These are phyloP conservation scores for Lasioglossum figueresi DNA, from an alignment of 2,888 invertebrate genomes.

Conservation along the genomic window DNA sequence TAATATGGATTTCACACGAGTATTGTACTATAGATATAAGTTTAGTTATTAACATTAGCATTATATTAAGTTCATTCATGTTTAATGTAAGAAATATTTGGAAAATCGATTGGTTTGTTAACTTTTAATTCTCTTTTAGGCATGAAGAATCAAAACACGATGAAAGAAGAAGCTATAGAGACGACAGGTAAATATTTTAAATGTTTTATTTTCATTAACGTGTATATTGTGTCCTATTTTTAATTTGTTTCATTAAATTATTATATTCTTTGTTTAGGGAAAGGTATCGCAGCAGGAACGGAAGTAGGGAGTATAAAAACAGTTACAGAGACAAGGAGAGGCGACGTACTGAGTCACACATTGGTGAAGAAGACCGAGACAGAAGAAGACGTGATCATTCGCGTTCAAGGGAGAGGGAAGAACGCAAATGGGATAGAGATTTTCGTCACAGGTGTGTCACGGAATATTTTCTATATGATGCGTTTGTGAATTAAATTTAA, in stretches of 20 bases:
- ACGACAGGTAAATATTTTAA: constrained; percentile 44
- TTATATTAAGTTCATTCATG: background rate
- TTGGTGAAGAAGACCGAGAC: constrained; percentile 7
- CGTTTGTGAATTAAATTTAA: background rate
- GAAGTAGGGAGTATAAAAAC: constrained; percentile 35
- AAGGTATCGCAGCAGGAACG: constrained; percentile 30
- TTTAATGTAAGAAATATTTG: background rate
- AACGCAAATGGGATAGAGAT: constrained; percentile 27
- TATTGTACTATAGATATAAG: constrained; percentile 38
- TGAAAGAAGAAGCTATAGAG: constrained; percentile 26
- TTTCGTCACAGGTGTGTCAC: constrained; percentile 45
- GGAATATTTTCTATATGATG: background rate
- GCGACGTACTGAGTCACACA: background rate
- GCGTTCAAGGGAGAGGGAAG: constrained; percentile 46
- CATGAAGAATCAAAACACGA: constrained; percentile 24
- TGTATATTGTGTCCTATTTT: background rate
- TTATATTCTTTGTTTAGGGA: constrained; percentile 21
- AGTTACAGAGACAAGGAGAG: constrained; percentile 29
- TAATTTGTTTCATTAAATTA: background rate
- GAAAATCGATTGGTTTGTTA: constrained; percentile 9
- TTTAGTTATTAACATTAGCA: constrained; percentile 7
- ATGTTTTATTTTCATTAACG: background rate
- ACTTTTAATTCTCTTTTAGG: constrained; percentile 37
- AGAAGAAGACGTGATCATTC: constrained; percentile 40
- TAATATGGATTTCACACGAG: constrained; percentile 20